phyloP scores from a whole-genome alignment of 92 coral and sea anemone species.

The Palythoa grandis region DNA sequence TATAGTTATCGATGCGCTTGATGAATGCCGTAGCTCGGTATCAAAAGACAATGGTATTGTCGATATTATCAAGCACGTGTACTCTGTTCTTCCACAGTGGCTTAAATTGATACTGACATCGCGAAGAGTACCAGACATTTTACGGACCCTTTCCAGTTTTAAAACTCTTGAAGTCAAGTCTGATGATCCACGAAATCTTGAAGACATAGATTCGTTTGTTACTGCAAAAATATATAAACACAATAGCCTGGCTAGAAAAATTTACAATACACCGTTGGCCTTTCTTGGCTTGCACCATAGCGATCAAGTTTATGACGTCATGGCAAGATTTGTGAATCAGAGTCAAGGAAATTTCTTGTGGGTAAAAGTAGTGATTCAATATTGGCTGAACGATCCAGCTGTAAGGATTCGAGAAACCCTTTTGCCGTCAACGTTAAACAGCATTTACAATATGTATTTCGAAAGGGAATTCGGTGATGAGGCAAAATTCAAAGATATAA shows the following conservation, averaged over 20 bases:
- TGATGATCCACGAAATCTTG: slow-evolving; percentile 58
- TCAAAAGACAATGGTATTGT: slow-evolving; percentile 39
- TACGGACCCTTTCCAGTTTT: slow-evolving; percentile 38
- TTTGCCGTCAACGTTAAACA: slow-evolving; percentile 49
- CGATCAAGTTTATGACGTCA: not conserved
- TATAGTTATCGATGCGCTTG: slow-evolving; percentile 80
- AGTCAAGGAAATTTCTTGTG: slow-evolving; percentile 40
- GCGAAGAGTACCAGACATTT: slow-evolving; percentile 57
- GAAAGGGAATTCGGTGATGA: slow-evolving; percentile 39
- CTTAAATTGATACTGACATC: slow-evolving; percentile 78
- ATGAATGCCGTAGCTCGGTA: slow-evolving; percentile 64
- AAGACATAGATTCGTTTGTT: slow-evolving; percentile 18
- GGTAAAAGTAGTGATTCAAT: not conserved
- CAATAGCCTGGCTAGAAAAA: not conserved
- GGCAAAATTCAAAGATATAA: slow-evolving; percentile 28
- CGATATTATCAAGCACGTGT: slow-evolving; percentile 57
- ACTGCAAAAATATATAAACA: not conserved
- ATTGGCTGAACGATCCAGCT: not conserved
- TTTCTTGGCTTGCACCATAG: not conserved
- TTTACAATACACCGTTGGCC: not conserved
- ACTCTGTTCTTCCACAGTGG: slow-evolving; percentile 75
- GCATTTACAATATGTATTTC: slow-evolving; percentile 55
- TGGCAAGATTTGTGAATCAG: not conserved
- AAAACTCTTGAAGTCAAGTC: slow-evolving; percentile 52
- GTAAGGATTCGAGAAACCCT: not conserved